Base-by-base conservation (phyloP, 2,113 vertebrate species). In the Hipposideros armiger region DNA sequence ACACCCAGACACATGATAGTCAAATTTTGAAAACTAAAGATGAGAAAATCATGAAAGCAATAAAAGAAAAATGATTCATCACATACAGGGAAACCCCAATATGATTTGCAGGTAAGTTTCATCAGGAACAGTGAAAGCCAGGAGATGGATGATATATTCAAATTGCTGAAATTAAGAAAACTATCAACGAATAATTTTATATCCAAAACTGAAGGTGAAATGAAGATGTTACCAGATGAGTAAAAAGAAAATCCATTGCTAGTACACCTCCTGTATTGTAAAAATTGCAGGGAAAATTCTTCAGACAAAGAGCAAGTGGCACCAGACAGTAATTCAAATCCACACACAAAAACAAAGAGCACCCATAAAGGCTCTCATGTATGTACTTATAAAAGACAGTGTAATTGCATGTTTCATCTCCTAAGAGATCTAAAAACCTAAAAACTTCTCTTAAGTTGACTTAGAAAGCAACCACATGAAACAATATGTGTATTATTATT, bases 191-290 rank as follows among this genome's bases (percentile, higher is more conserved):
- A 88, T 42, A 83, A 58, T 83, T 77, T 70, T 90, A 72, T 83
- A 84, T 87, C 15, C 30, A 95, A 91, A 94, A 72, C 45, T 77
- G 42, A 85, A 83, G n/a, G 58, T 83, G 54, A 90, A 93, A 87
- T 70, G 52, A 96, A 87, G 36, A 40, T 81, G 24, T 60, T 85
- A 40, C 16, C 66, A 77, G 62, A 32, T 66, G 83, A 94, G 16
- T 64, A 54, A 50, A 54, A 83, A 81, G 11, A 87, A 87, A 83
- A 83, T 52, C 11, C 19, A 74, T 58, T 69, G 28, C 30, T 85
- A 74, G 19, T 62, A 88, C 24, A 91, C 32, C 24, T 88, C 32
- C 24, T 88, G 7, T 70, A 56, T 87, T 81, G 32, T n/a, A 90
- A 82, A 32, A 94, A 76, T 60, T 42, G 62, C 30, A 76, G 84